These are phyloP conservation scores for Momotus momota DNA, from an alignment of 2,797 vertebrate species.

Conservation along the genomic window DNA sequence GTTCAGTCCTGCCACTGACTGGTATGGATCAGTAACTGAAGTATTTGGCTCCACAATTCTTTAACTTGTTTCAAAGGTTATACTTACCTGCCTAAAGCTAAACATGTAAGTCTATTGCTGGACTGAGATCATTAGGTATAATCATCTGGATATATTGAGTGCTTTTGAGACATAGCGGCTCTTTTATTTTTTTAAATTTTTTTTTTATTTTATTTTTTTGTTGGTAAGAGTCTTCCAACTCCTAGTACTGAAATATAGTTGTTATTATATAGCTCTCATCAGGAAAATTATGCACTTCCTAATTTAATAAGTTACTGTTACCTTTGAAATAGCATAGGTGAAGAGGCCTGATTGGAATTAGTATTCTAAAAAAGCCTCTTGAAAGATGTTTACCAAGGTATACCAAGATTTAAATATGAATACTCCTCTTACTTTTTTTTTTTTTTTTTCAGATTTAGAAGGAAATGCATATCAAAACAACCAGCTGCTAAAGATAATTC, in stretches of 20 bases:
- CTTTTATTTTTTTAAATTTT: not conserved
- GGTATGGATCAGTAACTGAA: not conserved
- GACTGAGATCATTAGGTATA: not conserved
- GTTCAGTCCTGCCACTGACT: not conserved
- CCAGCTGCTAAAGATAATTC: constrained; percentile 90
- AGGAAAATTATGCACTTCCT: not conserved
- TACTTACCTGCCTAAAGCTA: not conserved
- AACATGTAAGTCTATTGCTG: not conserved
- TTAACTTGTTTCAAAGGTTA: not conserved
- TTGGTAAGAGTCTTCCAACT: not conserved
- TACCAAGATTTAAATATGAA: not conserved
- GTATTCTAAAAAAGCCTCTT: not conserved
- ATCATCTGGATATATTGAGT: not conserved
- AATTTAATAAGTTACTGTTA: not conserved
- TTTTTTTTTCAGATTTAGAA: constrained; percentile 85
- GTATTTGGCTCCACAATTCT: not conserved
- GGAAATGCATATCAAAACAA: constrained; percentile 87
- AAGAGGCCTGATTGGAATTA: not conserved
- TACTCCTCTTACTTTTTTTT: not conserved
- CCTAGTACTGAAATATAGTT: not conserved
- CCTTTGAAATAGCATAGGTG: not conserved
- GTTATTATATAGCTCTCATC: not conserved
- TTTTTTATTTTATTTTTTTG: no score
- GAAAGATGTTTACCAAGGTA: not conserved
- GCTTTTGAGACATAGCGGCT: not conserved